A percentile compares a stretch with the other conserved stretches of the same genome.
phyloP scores from a whole-genome alignment of 2,888 invertebrate species.

The Colostygia pectinataria region DNA sequence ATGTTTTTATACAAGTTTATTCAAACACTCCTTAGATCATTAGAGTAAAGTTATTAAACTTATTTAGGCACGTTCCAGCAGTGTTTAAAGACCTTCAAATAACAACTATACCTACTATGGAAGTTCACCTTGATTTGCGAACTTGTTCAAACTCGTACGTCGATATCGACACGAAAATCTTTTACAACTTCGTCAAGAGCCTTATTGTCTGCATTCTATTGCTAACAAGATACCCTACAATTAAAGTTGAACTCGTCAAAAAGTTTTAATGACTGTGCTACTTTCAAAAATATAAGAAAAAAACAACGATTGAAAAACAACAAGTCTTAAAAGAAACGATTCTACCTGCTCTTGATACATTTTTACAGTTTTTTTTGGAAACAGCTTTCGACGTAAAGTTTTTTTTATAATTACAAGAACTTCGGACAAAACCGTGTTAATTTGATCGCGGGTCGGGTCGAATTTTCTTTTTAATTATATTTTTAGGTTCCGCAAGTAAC shows the following conservation, averaged over 20 bases:
- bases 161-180: conserved; percentile 29
- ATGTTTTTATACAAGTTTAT: too few species aligned
- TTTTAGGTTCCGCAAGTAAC: conserved; percentile 18
- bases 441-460: conserved; percentile 40
- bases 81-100: conserved; percentile 11
- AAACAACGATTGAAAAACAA: conserved; percentile 57
- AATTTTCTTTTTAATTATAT: conserved; percentile 37
- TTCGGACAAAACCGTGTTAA: conserved; percentile 42
- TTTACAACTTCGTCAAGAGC: conserved; percentile 23
- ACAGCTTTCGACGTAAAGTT: conserved; percentile 37
- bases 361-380: conserved; percentile 40
- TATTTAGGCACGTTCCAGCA: background rate
- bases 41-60: background rate
- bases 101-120: conserved; percentile 11
- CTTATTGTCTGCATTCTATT: conserved; percentile 44
- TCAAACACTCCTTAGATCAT: too few species aligned
- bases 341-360: conserved; percentile 33
- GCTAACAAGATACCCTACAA: conserved; percentile 69
- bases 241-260: conserved; percentile 64
- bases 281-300: conserved; percentile 49
- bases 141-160: conserved; percentile 28
- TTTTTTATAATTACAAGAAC: conserved; percentile 45
- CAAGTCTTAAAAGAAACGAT: conserved; percentile 44
- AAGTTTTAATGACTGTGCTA: conserved; percentile 74
- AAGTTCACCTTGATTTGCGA: conserved; percentile 14